Conservation (phyloP, 1,140 invertebrate genomes). For the Polyergus mexicanus region DNA sequence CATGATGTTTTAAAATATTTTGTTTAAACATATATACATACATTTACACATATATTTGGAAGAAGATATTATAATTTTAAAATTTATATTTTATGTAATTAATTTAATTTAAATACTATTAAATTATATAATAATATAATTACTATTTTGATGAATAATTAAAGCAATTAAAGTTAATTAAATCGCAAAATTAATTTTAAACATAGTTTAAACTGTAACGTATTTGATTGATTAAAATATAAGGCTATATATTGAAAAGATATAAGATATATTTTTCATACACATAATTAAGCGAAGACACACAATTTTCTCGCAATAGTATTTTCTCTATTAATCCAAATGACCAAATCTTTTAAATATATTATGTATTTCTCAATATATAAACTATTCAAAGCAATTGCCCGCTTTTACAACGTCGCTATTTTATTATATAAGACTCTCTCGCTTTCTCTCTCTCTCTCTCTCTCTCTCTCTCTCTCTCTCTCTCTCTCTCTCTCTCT, state of each 20-base stretch:
- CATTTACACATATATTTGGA: background rate
- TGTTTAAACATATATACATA: too few relatives aligned
- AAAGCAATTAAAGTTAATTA: conserved; percentile 34
- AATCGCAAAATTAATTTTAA: conserved; percentile 29
- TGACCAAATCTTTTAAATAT: background rate
- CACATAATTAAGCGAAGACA: background rate
- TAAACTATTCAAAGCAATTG: background rate
- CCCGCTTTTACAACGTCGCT: background rate
- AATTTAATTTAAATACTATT: conserved; percentile 40
- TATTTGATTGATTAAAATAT: conserved; percentile 9
- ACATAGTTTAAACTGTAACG: conserved; percentile 1
- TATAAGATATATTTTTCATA: background rate
- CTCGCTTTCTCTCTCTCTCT: too few relatives aligned
- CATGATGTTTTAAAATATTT: too few relatives aligned
- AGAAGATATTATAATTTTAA: background rate
- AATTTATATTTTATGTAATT: conserved; percentile 20
- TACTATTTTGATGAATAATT: background rate
- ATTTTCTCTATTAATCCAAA: background rate
- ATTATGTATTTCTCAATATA: conserved; percentile 8
- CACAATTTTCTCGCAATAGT: background rate
- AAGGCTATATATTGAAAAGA: too few relatives aligned
- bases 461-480: too few relatives aligned
- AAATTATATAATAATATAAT: conserved; percentile 28
- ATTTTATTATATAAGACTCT: background rate
- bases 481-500: too few relatives aligned